Evolutionary conservation across 2,113 vertebrate species (phyloP).

Genomic region (Archilochus colubris): DNA sequence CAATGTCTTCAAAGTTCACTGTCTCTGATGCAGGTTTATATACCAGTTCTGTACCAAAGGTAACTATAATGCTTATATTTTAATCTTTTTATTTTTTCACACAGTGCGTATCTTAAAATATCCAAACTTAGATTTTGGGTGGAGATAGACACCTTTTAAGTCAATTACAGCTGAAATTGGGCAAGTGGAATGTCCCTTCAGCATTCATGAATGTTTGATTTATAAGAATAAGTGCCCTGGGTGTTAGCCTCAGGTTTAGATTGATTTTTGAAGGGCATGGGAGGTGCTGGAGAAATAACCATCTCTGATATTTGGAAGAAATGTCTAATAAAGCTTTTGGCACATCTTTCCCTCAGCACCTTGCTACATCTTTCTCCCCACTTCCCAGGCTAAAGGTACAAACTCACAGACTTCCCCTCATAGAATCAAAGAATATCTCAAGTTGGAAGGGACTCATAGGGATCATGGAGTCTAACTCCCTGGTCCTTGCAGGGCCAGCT

Average conservation of each 20-base stretch:
- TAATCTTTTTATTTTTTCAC: neutral
- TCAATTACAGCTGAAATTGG: neutral
- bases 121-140: neutral
- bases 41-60: constrained; percentile 33
- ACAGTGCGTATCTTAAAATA: neutral
- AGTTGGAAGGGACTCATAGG: neutral
- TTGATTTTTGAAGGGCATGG: neutral
- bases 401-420: neutral
- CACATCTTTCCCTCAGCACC: neutral
- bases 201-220: neutral
- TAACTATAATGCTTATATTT: neutral
- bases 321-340: neutral
- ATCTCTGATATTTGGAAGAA: neutral
- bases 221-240: neutral
- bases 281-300: neutral
- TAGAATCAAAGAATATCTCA: neutral
- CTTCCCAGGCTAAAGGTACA: neutral
- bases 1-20: neutral
- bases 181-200: neutral
- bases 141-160: neutral
- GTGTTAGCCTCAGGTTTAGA: neutral
- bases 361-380: neutral
- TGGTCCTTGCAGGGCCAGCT: neutral
- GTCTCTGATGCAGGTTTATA: neutral
- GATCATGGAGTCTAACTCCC: neutral